These are phyloP conservation scores for Coregonus suidteri DNA, from an alignment of 2,797 vertebrate genomes.

Conservation along the genomic window DNA sequence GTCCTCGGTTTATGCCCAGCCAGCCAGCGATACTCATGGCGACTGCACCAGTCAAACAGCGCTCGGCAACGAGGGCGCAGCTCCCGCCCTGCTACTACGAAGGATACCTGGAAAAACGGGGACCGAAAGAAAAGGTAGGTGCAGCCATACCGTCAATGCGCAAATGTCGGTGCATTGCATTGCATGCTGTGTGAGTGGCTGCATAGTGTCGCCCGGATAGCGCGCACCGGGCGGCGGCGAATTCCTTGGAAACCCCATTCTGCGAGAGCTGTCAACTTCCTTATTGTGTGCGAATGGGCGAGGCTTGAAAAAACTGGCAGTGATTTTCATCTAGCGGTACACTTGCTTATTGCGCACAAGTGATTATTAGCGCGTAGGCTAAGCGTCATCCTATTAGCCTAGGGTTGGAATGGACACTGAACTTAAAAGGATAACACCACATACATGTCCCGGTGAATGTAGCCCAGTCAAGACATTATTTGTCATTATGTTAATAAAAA, in stretches of 20 bases:
- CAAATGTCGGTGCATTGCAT: slow-evolving; percentile 37
- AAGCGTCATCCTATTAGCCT: background rate
- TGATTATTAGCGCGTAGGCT: background rate
- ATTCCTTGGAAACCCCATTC: slow-evolving; percentile 36
- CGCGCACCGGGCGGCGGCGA: slow-evolving; percentile 37
- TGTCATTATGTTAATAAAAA: background rate
- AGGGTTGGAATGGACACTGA: background rate
- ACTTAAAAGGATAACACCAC: background rate
- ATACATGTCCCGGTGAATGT: background rate
- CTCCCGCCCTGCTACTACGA: slow-evolving; percentile 82
- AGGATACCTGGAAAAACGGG: slow-evolving; percentile 85
- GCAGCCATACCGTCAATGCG: too few species aligned
- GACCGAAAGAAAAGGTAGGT: slow-evolving; percentile 78
- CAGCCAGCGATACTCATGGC: slow-evolving; percentile 77
- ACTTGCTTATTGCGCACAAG: background rate
- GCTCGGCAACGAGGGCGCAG: slow-evolving; percentile 69
- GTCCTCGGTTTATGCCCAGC: slow-evolving; percentile 72
- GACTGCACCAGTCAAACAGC: slow-evolving; percentile 76
- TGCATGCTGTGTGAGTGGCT: slow-evolving; percentile 20
- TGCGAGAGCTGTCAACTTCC: slow-evolving; percentile 69
- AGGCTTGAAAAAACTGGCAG: slow-evolving; percentile 40
- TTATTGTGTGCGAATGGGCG: slow-evolving; percentile 58
- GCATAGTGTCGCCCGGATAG: background rate
- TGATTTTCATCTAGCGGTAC: background rate
- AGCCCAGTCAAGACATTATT: background rate